Evolutionary conservation across 2,113 vertebrate species (phyloP).

Genomic region (Cavia porcellus): DNA sequence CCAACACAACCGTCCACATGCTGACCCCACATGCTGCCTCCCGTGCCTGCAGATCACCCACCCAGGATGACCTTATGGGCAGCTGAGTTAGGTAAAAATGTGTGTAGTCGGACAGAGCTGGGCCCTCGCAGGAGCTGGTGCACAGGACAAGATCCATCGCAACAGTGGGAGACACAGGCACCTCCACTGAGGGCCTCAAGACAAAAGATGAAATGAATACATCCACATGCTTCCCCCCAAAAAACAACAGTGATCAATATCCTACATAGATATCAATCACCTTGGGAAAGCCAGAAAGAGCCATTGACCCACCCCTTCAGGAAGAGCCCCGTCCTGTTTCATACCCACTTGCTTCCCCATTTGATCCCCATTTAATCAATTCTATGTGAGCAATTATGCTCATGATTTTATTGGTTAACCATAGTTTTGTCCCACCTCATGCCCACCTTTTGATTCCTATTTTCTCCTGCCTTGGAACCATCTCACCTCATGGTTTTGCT

Average conservation of each 20-base stretch:
- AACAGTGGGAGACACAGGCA: background rate
- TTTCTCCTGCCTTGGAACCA: background rate
- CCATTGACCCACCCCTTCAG: background rate
- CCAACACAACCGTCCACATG: background rate
- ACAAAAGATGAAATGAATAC: background rate
- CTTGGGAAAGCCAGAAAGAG: background rate
- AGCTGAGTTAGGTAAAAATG: background rate
- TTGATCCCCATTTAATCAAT: background rate
- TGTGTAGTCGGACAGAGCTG: too few relatives aligned
- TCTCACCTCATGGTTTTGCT: background rate
- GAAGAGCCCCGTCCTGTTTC: background rate
- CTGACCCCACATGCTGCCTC: background rate
- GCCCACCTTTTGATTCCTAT: background rate
- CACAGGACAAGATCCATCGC: background rate
- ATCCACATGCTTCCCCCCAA: background rate
- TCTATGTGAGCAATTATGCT: background rate
- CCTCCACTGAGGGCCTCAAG: background rate
- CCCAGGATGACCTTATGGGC: background rate
- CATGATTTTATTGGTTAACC: background rate
- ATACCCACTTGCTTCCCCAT: background rate
- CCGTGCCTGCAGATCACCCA: background rate
- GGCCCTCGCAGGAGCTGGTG: background rate
- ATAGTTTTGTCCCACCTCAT: background rate
- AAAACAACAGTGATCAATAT: background rate
- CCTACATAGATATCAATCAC: background rate